Base-by-base conservation (phyloP, 2,888 invertebrate genomes). In the Hoplodrina ambigua region DNA sequence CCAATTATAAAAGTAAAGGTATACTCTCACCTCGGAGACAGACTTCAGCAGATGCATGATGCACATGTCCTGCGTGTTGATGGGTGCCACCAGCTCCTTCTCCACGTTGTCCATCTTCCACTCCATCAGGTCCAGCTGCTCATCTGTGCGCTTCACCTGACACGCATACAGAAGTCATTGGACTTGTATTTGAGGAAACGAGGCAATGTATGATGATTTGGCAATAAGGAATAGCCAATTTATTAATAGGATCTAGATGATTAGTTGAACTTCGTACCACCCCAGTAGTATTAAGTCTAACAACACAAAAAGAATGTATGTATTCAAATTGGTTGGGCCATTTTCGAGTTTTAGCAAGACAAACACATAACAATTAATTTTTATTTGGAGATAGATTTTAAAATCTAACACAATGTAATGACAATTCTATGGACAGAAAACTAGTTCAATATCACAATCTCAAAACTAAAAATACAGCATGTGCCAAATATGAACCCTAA, bases 51-150 rank as follows among this genome's bases (percentile, higher is more conserved):
- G 93, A 88, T 97, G 97, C 91, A 97, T 96, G 60, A 98, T 97
- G 86, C 97, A 97, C 75, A 97, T 95, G 88, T 98, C 97, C 86
- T 96, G 96, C 76, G 93, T 92, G 56, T 93, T 91, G 8, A 96
- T 92, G 0, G 96, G 94, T 75, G 94, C 93, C 70, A 95, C 96
- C 82, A 97, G 95, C 81, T 97, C 96, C 83, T 97, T 97, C 88
- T 97, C 97, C 69, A 97, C 97, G 80, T 96, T 97, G 75, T 97
- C 97, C 89, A 98, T 97, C 90, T 98, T 97, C 94, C 97, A 97
- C 46, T 97, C 97, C 91, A 98, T 97, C 86, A 97, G 96, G 83
- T 97, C 97, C 62, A 98, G 93, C 88, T 97, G 97, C 81, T 97
- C 97, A 78, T 98, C 98, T 25, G 98, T 97, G 84, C 96, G 96